Evolutionary conservation across 2,797 vertebrate species (phyloP).

Genomic region (Sebastes alutus): DNA sequence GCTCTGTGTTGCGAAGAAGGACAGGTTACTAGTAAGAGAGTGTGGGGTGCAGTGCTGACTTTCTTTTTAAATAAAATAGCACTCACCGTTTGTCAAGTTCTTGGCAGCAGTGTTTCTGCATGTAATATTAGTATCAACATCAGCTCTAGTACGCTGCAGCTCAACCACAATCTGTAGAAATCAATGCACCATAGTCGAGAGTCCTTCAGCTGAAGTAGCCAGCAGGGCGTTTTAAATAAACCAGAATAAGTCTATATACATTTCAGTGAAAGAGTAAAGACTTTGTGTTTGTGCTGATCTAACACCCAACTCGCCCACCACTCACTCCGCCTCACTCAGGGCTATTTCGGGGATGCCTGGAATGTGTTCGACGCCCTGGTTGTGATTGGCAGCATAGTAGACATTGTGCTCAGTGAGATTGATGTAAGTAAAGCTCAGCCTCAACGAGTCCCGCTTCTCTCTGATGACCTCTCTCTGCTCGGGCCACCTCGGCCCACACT

Average conservation of each 20-base stretch:
- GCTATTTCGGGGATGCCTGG: slow-evolving; percentile 99
- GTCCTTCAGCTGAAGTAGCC: slow-evolving; percentile 21
- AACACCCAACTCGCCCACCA: slow-evolving; percentile 27
- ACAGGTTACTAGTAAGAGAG: slow-evolving; percentile 84
- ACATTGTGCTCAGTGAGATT: slow-evolving; percentile 99
- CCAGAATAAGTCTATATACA: neutral
- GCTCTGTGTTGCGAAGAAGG: slow-evolving; percentile 83
- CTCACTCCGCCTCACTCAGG: slow-evolving; percentile 88
- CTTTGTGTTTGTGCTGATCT: slow-evolving; percentile 43
- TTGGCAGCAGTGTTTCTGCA: slow-evolving; percentile 28
- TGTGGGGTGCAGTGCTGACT: slow-evolving; percentile 72
- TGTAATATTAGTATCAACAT: slow-evolving; percentile 20
- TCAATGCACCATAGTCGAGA: slow-evolving; percentile 4
- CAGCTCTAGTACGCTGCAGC: neutral
- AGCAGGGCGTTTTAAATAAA: slow-evolving; percentile 17
- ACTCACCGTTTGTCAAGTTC: neutral
- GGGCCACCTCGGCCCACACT: neutral
- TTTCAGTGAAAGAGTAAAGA: slow-evolving; percentile 29
- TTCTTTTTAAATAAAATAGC: neutral
- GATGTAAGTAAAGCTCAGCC: slow-evolving; percentile 93
- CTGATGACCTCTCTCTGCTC: slow-evolving; percentile 61
- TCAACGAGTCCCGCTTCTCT: slow-evolving; percentile 42
- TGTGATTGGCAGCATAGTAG: slow-evolving; percentile 99
- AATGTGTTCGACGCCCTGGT: slow-evolving; percentile 99
- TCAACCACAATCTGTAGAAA: slow-evolving; percentile 1